Evolutionary conservation across 2,888 invertebrate species (phyloP).

Genomic region (Eupithecia subfuscata): DNA sequence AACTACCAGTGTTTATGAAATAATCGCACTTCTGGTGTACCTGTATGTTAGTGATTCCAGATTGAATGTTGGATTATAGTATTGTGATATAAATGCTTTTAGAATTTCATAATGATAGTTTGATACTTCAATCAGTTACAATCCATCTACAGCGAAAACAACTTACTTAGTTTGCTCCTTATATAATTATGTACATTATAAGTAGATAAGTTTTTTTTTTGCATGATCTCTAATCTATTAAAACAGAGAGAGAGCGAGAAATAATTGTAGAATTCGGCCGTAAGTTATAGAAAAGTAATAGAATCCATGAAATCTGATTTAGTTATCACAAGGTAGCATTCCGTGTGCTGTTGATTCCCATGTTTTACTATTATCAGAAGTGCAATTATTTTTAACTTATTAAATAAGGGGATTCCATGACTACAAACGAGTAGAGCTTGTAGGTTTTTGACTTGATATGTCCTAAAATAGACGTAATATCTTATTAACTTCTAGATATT

Average conservation of each 20-base stretch:
- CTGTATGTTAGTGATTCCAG: conserved; percentile 50
- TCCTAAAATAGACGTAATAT: conserved; percentile 1
- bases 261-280: background rate
- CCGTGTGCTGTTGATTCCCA: conserved; percentile 5
- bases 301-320: conserved; percentile 4
- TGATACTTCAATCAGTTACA: background rate
- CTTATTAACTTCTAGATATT: background rate
- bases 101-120: conserved; percentile 18
- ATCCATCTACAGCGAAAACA: background rate
- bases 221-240: background rate
- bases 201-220: background rate
- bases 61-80: conserved; percentile 18
- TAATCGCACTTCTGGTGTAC: conserved; percentile 73
- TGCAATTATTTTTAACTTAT: conserved; percentile 64
- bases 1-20: conserved; percentile 55
- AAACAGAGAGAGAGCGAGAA: background rate
- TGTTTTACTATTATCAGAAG: conserved; percentile 59
- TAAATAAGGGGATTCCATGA: conserved; percentile 40
- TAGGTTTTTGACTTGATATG: background rate
- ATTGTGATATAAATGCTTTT: conserved; percentile 8
- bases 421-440: conserved; percentile 14
- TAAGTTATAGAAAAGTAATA: background rate
- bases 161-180: background rate
- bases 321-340: conserved; percentile 3
- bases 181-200: background rate